Evolutionary conservation across 2,797 vertebrate genomes (phyloP).

Genomic region (Pipistrellus pygmaeus): DNA sequence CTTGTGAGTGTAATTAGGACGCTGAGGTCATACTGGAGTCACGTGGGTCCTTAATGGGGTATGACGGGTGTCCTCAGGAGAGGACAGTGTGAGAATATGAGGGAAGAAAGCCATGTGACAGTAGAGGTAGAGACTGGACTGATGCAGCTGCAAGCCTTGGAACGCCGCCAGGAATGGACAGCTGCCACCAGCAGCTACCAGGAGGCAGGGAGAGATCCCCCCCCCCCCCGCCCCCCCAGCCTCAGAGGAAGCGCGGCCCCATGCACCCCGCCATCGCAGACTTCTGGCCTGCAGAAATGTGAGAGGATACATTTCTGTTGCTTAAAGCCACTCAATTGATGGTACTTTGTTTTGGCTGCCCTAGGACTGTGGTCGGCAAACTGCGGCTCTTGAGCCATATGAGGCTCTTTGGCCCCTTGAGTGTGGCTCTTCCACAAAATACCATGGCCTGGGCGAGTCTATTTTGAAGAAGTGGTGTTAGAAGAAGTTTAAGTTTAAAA

Average conservation of each 20-base stretch:
- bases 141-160: background rate
- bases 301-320: background rate
- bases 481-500: no score
- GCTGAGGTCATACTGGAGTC: background rate
- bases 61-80: background rate
- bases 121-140: background rate
- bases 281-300: background rate
- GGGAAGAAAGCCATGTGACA: background rate
- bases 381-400: no score
- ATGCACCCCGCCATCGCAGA: background rate
- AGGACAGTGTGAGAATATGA: background rate
- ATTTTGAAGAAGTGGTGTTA: no score
- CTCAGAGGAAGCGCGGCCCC: background rate
- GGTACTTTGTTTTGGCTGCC: background rate
- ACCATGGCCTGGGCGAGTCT: no score
- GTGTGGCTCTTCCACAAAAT: no score
- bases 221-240: no score
- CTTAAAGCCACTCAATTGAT: background rate
- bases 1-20: background rate
- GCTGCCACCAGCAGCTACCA: background rate
- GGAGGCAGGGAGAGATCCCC: background rate
- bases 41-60: background rate
- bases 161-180: rapidly evolving
- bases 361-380: background rate
- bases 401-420: no score